Base-by-base conservation (phyloP, 2,888 invertebrate genomes). In the Galerucella nymphaeae region DNA sequence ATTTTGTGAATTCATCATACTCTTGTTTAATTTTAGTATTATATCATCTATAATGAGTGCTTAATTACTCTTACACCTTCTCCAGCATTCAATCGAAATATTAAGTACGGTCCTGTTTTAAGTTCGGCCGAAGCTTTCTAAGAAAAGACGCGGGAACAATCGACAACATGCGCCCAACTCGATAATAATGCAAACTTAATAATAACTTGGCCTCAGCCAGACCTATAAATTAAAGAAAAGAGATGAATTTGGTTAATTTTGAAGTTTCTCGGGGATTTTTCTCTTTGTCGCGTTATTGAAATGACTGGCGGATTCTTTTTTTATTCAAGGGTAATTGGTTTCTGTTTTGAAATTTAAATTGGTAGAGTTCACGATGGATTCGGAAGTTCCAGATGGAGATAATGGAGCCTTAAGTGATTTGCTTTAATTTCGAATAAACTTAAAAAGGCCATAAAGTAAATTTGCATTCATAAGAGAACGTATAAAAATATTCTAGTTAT, bases 141-240 rank as follows among this genome's bases (percentile, higher is more conserved):
- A 45, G 42, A 16, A 50, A 74, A 80, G 80, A 78, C 78, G 75
- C 76, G 78, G 66, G 76, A 81, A 83, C 83, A 83, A 84, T 84
- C 82, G 83, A 83, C 83, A 83, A 82, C 82, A 81, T 83, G 80
- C 80, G 83, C 80, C 81, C 81, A 83, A 83, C 83, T 84, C 82
- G 81, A 84, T 84, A 84, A 84, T 84, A 84, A 84, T 84, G 82
- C 84, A 84, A 84, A 83, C 83, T 84, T 83, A 83, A 83, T 83
- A 82, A 83, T 82, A 82, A 82, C 78, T 81, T 77, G 76, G 79
- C 76, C 78, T 66, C 58, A 45, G 30, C 73, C 20, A 77, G 79
- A 80, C 79, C 80, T 77, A 82, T 80, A 81, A 80, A 81, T 81
- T 79, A 78, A 77, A 75, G 71, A 64, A n/a, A 65, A 30, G 74